Conservation (phyloP, 2,113 vertebrate genomes). For the Lethenteron reissneri region DNA sequence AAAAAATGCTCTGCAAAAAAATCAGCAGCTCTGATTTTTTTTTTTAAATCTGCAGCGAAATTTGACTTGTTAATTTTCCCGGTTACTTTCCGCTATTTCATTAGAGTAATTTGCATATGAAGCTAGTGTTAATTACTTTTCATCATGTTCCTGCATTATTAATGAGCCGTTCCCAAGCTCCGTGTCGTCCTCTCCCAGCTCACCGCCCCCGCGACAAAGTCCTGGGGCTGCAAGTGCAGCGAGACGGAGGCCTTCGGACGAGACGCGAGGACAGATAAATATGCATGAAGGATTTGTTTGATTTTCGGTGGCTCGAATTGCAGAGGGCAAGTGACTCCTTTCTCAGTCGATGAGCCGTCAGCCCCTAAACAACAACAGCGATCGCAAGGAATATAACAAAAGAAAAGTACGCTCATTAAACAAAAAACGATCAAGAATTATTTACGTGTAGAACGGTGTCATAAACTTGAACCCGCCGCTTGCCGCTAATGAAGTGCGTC, state of each 20-base stretch:
- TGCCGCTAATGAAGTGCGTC: no score
- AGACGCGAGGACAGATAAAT: background rate
- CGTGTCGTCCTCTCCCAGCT: background rate
- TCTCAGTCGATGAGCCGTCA: background rate
- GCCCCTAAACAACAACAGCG: no score
- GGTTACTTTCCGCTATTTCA: constrained; percentile 94
- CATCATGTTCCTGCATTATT: constrained; percentile 64
- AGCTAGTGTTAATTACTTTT: constrained; percentile 78
- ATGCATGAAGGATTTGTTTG: constrained; percentile 6
- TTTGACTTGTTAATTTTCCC: constrained; percentile 99
- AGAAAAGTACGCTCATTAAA: no score
- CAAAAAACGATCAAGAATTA: no score
- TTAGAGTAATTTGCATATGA: constrained; percentile 83
- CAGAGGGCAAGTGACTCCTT: constrained; percentile 1
- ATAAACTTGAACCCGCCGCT: no score
- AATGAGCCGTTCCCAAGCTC: background rate
- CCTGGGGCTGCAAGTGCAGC: background rate
- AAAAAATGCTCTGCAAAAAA: constrained; percentile 54
- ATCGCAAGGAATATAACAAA: no score
- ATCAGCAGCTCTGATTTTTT: constrained; percentile 44
- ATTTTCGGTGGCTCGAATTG: background rate
- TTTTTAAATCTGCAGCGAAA: constrained; percentile 82
- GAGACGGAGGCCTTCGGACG: background rate
- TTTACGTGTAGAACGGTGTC: no score
- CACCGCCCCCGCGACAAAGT: background rate